Base-by-base conservation (phyloP, 2,888 invertebrate genomes). In the Athetis lepigone region DNA sequence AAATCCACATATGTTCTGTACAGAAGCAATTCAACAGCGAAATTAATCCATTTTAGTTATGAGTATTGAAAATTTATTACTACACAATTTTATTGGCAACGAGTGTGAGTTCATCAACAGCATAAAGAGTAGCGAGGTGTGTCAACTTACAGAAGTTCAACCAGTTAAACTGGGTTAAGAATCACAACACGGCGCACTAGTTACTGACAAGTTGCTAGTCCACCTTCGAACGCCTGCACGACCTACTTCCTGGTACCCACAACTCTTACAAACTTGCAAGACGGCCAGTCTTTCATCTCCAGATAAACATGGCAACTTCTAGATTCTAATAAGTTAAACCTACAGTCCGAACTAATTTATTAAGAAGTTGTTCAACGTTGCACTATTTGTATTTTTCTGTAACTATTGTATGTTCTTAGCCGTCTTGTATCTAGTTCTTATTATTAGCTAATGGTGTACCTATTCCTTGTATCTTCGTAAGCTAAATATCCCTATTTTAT, bases 281-380 rank as follows among this genome's bases (percentile, higher is more conserved):
- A 47, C 54, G 46, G 62, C 43, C 36, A 54, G 64, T 63, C 75
- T 74, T 74, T 71, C 76, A 75, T 62, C 72, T 66, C 50, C 54
- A 63, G 72, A 63, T 72, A 67, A 71, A 59, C 71, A 74, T 57
- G 37, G 21, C 45, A 59, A 65, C 43, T 66, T 59, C 47, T 56
- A 52, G 50, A 61, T 61, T 61, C 45, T 59, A 62, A 65, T 65
- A 52, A 58, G 55, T 51, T 55, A 49, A 71, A 62, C 47, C 27
- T 40, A 16, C n/a, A n/a, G n/a, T n/a, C 36, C 37, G 11, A 8
- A 42, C 49, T 55, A 58, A 62, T 62, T 75, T 54, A 54, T 9
- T 65, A 57, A 23, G 19, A 46, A 45, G 19, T 46, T 43, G 16
- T 37, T 40, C 4, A 39, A 19, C 40, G 40, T 29, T 42, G 33